Base-by-base conservation (phyloP, 2,888 invertebrate genomes). In the Eumerus sabulonum region DNA sequence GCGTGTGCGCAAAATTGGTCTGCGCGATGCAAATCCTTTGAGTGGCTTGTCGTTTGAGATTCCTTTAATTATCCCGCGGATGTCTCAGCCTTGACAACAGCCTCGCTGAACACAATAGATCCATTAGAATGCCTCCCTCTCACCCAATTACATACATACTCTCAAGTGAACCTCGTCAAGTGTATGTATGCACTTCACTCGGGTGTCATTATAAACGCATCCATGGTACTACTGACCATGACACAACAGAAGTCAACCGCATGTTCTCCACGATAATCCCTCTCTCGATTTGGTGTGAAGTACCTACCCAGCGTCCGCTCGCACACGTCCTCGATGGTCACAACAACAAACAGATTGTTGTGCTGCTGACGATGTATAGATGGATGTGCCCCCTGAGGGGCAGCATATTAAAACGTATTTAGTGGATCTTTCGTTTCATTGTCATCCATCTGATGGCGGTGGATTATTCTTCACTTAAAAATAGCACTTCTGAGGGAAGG, bases 401-500 rank as follows among this genome's bases (percentile, higher is more conserved):
- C 42, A 51, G 62, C 54, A 50, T 63, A 56, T 70, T 74, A 62
- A 68, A 74, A 42, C 44, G 48, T 42, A 50, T 47, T 67, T 40
- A 67, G 48, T 40, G 63, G 19, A 57, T 53, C 40, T 51, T 19
- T 16, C 1, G 63, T 50, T 44, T 53, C 53, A 53, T 54, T 66
- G 42, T 51, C 40, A 36, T 19, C n/a, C 17, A 27, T 27, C 12
- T 13, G 36, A 17, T 59, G 59, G 38, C 27, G 38, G 51, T 42
- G 44, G 18, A 45, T 67, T 73, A 2, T 27, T 4, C 27, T 27
- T 54, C 54, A 54, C n/a, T 48, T 70, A 70, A 76, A 76, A 76
- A 76, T 76, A 76, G 74, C 44, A 56, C 56, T 47, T 45, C 45
- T 18, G 17, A 27, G 62, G 67, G 54, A 47, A 27, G 62, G 67